These are phyloP conservation scores for Protaetia brevitarsis DNA, from an alignment of 1,140 invertebrate genomes.

Conservation along the genomic window DNA sequence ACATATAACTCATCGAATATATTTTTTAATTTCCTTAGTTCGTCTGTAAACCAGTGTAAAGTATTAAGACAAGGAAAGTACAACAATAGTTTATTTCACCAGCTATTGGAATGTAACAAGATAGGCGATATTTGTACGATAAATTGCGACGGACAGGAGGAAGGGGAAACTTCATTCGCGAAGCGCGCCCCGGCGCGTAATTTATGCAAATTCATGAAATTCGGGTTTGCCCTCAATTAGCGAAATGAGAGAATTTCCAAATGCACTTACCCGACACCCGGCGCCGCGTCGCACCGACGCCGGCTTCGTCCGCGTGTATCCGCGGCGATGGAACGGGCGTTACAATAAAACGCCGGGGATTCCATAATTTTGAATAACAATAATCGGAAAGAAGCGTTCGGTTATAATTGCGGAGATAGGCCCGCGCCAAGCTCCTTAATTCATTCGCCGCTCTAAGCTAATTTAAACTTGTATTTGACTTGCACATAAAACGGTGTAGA, in stretches of 20 bases:
- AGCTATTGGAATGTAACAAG: too few species aligned
- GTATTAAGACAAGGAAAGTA: too few species aligned
- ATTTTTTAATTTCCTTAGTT: too few species aligned
- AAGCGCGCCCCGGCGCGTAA: slow-evolving; percentile 2
- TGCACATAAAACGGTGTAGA: slow-evolving; percentile 46
- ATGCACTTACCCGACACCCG: slow-evolving; percentile 12
- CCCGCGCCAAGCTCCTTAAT: slow-evolving; percentile 45
- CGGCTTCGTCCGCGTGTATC: neutral
- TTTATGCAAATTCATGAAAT: neutral
- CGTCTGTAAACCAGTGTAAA: too few species aligned
- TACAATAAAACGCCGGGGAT: slow-evolving; percentile 47
- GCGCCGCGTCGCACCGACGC: too few species aligned
- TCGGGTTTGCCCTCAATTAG: neutral
- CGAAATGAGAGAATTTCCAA: slow-evolving; percentile 17
- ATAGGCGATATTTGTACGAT: too few species aligned
- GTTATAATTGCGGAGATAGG: slow-evolving; percentile 48
- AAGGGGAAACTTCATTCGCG: too few species aligned
- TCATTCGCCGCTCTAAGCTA: slow-evolving; percentile 48
- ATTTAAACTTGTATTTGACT: slow-evolving; percentile 50
- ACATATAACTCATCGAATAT: too few species aligned
- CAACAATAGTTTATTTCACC: too few species aligned
- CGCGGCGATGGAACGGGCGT: slow-evolving; percentile 42
- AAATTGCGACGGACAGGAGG: too few species aligned
- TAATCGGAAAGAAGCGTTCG: slow-evolving; percentile 45
- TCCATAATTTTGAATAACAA: slow-evolving; percentile 49